Conservation (phyloP, 2,797 vertebrate genomes). For the Sebastes flavidus region DNA sequence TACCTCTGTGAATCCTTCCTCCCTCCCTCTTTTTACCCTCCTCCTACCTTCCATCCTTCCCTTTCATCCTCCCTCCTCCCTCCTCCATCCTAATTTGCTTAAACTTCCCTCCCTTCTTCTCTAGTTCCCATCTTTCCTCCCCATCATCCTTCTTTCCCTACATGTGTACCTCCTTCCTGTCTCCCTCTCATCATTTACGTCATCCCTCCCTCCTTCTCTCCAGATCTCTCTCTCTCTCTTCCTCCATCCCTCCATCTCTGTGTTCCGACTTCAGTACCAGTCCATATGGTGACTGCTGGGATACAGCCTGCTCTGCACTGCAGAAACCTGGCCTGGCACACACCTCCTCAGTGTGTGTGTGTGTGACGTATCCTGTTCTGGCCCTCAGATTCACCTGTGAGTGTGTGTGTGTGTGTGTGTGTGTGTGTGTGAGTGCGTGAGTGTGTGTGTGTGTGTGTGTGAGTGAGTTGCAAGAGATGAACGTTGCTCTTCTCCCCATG, state of each 20-base stretch:
- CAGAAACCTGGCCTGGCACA: conserved; percentile 71
- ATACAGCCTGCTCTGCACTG: conserved; percentile 72
- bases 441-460: conserved; percentile 7
- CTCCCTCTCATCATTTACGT: neutral
- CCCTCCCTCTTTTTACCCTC: neutral
- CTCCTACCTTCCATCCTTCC: neutral
- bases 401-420: neutral
- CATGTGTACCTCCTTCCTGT: neutral
- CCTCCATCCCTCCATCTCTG: conserved; percentile 19
- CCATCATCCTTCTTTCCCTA: neutral
- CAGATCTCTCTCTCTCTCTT: neutral
- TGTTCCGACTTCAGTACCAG: conserved; percentile 64
- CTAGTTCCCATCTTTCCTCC: neutral
- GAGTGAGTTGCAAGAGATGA: neutral
- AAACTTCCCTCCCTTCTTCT: neutral
- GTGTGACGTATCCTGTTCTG: conserved; percentile 20
- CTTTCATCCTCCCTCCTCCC: neutral
- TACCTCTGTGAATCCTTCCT: neutral
- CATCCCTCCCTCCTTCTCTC: neutral
- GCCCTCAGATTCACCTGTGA: conserved; percentile 42
- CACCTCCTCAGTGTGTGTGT: conserved; percentile 29
- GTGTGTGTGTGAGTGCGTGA: neutral
- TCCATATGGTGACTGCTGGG: conserved; percentile 86
- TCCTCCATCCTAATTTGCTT: neutral
- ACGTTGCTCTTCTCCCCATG: neutral